Percentiles rank a stretch among this genome's conserved stretches.
These are phyloP conservation scores for Saxicola maurus DNA, from an alignment of 2,797 vertebrate genomes.

Conservation along the genomic window DNA sequence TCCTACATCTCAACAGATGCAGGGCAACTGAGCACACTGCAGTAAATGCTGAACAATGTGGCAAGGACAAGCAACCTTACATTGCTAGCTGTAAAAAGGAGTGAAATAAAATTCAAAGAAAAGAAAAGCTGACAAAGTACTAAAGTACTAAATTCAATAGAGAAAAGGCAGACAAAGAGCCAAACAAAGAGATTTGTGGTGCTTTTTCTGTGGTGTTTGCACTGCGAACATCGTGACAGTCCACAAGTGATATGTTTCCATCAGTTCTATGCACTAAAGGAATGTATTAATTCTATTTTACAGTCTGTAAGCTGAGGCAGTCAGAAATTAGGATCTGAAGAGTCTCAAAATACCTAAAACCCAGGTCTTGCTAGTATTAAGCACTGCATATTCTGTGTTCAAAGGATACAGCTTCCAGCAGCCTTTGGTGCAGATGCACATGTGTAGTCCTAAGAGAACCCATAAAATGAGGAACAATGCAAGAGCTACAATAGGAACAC, in stretches of 20 bases:
- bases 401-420: not conserved
- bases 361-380: not conserved
- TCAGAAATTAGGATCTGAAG: not conserved
- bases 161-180: not conserved
- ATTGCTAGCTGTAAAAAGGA: not conserved
- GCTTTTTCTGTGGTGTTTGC: not conserved
- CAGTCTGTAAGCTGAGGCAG: not conserved
- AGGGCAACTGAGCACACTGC: not conserved
- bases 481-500: not conserved
- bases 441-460: not conserved
- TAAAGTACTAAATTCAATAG: not conserved
- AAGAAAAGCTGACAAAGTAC: not conserved
- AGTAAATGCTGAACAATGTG: not conserved
- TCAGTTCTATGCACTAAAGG: not conserved
- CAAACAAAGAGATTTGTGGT: not conserved
- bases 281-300: not conserved
- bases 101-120: not conserved
- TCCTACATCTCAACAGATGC: not conserved
- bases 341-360: not conserved
- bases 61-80: not conserved
- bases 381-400: not conserved
- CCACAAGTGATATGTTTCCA: not conserved
- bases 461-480: slow-evolving; percentile 12
- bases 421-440: not conserved
- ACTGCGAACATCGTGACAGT: not conserved